A percentile compares a stretch with the other conserved stretches of the same genome.
Evolutionary conservation across 2,888 invertebrate species (phyloP).

Genomic region (Venusia cambrica): DNA sequence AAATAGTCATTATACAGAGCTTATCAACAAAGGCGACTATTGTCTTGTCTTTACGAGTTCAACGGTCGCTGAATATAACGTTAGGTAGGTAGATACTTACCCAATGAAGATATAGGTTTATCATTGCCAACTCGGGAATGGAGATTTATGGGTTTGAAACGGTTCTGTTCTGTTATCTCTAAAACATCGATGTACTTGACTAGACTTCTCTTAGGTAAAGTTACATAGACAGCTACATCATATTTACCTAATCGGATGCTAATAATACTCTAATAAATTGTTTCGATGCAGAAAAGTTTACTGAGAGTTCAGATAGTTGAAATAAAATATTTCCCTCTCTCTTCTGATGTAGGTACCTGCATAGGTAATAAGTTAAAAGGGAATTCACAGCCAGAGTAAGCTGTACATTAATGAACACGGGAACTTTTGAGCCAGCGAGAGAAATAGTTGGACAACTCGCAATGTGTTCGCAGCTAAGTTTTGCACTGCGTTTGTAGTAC

Average conservation of each 20-base stretch:
- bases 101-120: slow-evolving; percentile 20
- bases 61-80: slow-evolving; percentile 11
- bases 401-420: slow-evolving; percentile 36
- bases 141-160: slow-evolving; percentile 9
- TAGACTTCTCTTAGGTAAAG: no score
- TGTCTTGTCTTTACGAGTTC: slow-evolving; percentile 17
- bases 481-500: slow-evolving; percentile 26
- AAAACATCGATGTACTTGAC: no score
- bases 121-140: slow-evolving; percentile 10
- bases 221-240: not conserved
- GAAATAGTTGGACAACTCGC: slow-evolving; percentile 38
- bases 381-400: slow-evolving; percentile 24
- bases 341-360: no score
- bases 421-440: slow-evolving; percentile 37
- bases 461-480: slow-evolving; percentile 37
- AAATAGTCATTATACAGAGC: slow-evolving; percentile 6
- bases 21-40: slow-evolving; percentile 17
- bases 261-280: no score
- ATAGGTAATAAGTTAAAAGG: slow-evolving; percentile 19
- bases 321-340: slow-evolving; percentile 4
- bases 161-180: not conserved
- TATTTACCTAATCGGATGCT: no score
- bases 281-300: no score
- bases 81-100: slow-evolving; percentile 16
- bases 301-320: no score